A percentile compares a stretch with the other conserved stretches of the same genome.
phyloP scores from a whole-genome alignment of 2,113 vertebrate genomes.

The Malurus alboscapulatus region DNA sequence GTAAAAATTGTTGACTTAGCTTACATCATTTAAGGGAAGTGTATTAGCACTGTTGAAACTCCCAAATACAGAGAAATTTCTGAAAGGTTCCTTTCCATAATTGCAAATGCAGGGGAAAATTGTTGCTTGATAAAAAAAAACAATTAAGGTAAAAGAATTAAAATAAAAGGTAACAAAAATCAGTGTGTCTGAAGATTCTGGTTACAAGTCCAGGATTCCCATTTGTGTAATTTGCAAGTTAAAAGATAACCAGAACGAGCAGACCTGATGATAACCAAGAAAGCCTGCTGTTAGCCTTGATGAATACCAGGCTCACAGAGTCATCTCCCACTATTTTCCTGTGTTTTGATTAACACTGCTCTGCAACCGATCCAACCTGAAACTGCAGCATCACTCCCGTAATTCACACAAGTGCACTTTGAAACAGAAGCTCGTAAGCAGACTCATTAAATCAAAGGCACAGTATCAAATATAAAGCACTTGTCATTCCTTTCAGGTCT shows the following conservation, averaged over 20 bases:
- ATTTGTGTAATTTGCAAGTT: not conserved
- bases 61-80: not conserved
- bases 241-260: not conserved
- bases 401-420: not conserved
- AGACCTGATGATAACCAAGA: not conserved
- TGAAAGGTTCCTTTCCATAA: not conserved
- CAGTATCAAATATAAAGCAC: not conserved
- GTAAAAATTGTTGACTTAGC: not conserved
- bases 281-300: not conserved
- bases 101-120: not conserved
- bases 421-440: not conserved
- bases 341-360: not conserved
- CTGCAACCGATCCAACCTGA: not conserved
- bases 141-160: not conserved
- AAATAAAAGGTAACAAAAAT: not conserved
- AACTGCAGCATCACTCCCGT: not conserved
- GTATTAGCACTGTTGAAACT: not conserved
- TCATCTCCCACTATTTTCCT: not conserved
- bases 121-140: not conserved
- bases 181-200: not conserved
- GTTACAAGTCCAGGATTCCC: not conserved
- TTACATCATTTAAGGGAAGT: not conserved
- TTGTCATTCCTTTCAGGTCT: not conserved
- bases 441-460: not conserved
- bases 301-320: not conserved